A percentile compares a stretch with the other conserved stretches of the same genome.
These are phyloP conservation scores for Amiota communis DNA, from an alignment of 2,888 invertebrate genomes.

Conservation along the genomic window DNA sequence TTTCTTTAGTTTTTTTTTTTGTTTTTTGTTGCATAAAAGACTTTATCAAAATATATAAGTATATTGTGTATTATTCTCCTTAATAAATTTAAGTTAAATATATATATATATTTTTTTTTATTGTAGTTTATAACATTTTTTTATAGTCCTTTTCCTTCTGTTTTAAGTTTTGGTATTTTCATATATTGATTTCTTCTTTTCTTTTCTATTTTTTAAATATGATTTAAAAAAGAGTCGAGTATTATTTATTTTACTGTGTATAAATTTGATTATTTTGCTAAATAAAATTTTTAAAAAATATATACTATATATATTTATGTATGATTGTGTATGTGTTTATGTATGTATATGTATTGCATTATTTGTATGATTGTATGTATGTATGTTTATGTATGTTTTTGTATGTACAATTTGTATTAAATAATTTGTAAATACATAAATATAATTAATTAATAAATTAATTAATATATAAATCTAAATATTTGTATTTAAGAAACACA, in stretches of 20 bases:
- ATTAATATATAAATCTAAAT: background rate
- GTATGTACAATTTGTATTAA: constrained; percentile 13
- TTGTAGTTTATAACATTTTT: background rate
- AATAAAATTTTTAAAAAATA: no score
- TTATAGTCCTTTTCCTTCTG: background rate
- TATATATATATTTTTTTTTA: background rate
- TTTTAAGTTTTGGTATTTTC: background rate
- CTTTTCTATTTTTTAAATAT: background rate
- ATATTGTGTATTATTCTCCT: background rate
- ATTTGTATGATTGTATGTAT: background rate
- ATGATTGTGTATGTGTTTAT: background rate
- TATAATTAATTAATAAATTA: background rate
- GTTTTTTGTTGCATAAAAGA: background rate
- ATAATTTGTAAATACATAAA: constrained; percentile 12
- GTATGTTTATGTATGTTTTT: background rate
- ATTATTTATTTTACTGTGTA: no score
- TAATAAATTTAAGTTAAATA: background rate
- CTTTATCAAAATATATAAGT: constrained; percentile 14
- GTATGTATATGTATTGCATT: background rate
- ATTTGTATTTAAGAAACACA: no score
- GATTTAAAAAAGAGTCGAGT: background rate
- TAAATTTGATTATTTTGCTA: no score
- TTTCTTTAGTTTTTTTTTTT: no score
- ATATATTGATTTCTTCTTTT: background rate
- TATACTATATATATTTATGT: background rate